phyloP scores from a whole-genome alignment of 2,113 vertebrate genomes.

The Gulo gulo region DNA sequence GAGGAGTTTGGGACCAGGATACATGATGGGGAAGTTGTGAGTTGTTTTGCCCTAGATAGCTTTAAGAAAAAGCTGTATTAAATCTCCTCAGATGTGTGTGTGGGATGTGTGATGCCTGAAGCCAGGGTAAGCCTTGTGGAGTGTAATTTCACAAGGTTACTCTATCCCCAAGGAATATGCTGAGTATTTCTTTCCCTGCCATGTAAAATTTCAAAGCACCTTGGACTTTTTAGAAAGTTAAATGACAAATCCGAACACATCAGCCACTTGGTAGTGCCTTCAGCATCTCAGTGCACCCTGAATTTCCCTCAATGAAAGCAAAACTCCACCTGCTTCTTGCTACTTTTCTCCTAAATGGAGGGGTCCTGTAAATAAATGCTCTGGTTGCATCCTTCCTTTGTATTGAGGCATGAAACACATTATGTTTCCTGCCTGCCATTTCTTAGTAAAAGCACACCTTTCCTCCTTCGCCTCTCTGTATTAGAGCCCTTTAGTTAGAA shows the following conservation, averaged over 20 bases:
- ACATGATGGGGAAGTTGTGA: no score
- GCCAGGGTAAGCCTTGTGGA: background rate
- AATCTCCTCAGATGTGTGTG: background rate
- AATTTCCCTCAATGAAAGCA: background rate
- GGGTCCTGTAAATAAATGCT: background rate
- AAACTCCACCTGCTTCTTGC: background rate
- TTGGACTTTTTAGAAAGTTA: background rate
- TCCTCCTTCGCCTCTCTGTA: background rate
- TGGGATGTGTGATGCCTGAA: background rate
- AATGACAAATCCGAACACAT: background rate
- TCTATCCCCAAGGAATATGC: background rate
- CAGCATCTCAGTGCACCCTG: background rate
- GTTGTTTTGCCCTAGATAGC: background rate
- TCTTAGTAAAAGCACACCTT: slow-evolving; percentile 50
- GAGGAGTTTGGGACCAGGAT: background rate
- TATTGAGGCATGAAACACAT: background rate
- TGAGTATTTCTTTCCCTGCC: background rate
- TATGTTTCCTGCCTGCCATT: background rate
- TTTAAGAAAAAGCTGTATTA: background rate
- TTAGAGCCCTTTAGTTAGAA: slow-evolving; percentile 41
- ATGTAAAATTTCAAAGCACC: background rate
- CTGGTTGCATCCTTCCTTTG: background rate
- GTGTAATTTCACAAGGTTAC: background rate
- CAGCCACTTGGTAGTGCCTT: background rate
- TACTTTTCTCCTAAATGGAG: background rate